Base-by-base conservation (phyloP, 2,888 invertebrate species). In the Tetragnatha montana region DNA sequence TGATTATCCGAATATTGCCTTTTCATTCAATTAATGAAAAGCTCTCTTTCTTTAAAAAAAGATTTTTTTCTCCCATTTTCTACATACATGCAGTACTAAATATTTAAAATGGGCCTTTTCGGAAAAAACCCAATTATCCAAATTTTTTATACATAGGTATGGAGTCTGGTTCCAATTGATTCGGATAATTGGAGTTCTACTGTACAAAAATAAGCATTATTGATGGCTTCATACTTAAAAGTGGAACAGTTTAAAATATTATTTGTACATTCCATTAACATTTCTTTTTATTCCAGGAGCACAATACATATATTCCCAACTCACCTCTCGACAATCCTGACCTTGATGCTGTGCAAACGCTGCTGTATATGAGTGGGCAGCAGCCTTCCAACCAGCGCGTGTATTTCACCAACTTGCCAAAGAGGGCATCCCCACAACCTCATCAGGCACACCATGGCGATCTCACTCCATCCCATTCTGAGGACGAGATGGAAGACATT, bases 401-500 rank as follows among this genome's bases (percentile, higher is more conserved):
- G 17, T 51, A 84, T 92, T 94, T 85, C 94, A 95, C 92, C 17
- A 8, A 70, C 22, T 12, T 60, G 8, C 49, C 75, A 22, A 35
- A 8, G 3, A 14, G 50, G 10, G 47, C 35, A 6, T 22, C n/a
- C n/a, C n/a, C 73, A 19, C n/a, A 22, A 21, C 76, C 87, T 47
- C 74, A 87, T 90, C n/a, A 79, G 19, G 14, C 47, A 17, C 76
- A 87, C 21, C 74, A 87, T 90, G 75, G 19, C 7, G 88, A 88
- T 17, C 95, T 96, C 87, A 97, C 97, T 4, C 97, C 97, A 0
- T 97, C 97, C 93, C 96, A 97, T 22, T 97, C 97, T 0, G 97
- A 97, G 93, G 96, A 96, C 0, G 97, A 97, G 94, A 93, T 94
- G 89, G 92, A 93, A 93, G 95, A 96, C 92, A 89, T 90, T 91